Evolutionary conservation across 2,113 vertebrate genomes (phyloP), one percentile per base, ranked within the genome.

Genomic region (Himantopus leucocephalus): DNA sequence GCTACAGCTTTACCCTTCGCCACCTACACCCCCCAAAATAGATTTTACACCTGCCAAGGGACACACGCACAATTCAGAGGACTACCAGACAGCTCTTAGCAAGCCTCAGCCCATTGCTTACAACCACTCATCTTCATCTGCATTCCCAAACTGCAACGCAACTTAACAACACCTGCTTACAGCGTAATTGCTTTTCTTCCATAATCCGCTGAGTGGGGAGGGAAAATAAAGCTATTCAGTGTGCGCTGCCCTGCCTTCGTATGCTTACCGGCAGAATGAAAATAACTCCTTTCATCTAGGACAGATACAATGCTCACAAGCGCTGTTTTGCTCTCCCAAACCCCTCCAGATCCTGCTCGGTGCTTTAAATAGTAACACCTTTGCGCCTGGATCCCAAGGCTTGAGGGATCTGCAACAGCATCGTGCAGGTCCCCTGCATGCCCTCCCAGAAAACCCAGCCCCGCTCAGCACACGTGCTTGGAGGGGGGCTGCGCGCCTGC

Each of bases 341-440:
- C 24, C 56, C 43, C 35, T 82, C 39, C 43, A 76, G 48, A 26
- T 37, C 53, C 66, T 19, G 10, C 52, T 77, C 2, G 12, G 37
- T 18, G 53, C 23, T 94, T 78, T 80, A 83, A 68, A 66, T 13
- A 78, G 13, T 2, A 77, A 63, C 37, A 71, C 8, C 34, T 68
- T 41, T 24, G 17, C 56, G 45, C 53, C 23, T 59, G 39, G 22
- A 73, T 55, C 48, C 73, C 41, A 58, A 37, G 60, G 62, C 50
- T 17, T 32, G 39, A 58, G 58, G 56, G 43, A 55, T 29, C 21
- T 68, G 16, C 35, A 72, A 59, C 45, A 67, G 47, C n/a, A 22
- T 13, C 0, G 0, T 29, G 32, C 47, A 26, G 30, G 19, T 26
- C 66, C 56, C 68, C 88, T 10, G 14, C 24, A n/a, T 1, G 6